Conservation (phyloP, 2,888 invertebrate genomes). For the Pachymerium ferrugineum region DNA sequence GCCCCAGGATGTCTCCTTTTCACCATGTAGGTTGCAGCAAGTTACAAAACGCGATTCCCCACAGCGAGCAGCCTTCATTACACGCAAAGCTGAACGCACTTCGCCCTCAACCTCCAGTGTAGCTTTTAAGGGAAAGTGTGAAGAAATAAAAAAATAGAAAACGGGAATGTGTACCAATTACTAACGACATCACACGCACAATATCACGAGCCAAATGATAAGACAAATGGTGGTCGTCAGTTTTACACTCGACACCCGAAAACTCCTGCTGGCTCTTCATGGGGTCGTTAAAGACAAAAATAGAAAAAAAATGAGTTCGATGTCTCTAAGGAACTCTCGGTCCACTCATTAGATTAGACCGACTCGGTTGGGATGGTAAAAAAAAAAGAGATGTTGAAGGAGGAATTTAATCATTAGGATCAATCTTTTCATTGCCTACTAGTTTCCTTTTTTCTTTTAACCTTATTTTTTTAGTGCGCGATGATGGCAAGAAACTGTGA, state of each 20-base stretch:
- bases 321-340: too few relatives aligned
- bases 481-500: too few relatives aligned
- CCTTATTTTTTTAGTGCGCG: too few relatives aligned
- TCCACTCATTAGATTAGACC: background rate
- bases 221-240: background rate
- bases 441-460: too few relatives aligned
- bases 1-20: conserved; percentile 5
- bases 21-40: background rate
- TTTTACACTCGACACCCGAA: background rate
- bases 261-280: background rate
- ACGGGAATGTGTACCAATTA: background rate
- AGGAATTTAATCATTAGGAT: background rate
- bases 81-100: conserved; percentile 2
- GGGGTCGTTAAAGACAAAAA: background rate
- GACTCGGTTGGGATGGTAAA: background rate
- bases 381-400: background rate
- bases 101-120: background rate
- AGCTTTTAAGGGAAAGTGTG: background rate
- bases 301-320: background rate
- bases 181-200: background rate
- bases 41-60: background rate
- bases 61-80: background rate
- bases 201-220: conserved; percentile 2
- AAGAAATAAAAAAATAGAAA: background rate
- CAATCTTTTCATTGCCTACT: too few relatives aligned